Evolutionary conservation across 2,797 vertebrate species (phyloP).

Genomic region (Urocyon cinereoargenteus): DNA sequence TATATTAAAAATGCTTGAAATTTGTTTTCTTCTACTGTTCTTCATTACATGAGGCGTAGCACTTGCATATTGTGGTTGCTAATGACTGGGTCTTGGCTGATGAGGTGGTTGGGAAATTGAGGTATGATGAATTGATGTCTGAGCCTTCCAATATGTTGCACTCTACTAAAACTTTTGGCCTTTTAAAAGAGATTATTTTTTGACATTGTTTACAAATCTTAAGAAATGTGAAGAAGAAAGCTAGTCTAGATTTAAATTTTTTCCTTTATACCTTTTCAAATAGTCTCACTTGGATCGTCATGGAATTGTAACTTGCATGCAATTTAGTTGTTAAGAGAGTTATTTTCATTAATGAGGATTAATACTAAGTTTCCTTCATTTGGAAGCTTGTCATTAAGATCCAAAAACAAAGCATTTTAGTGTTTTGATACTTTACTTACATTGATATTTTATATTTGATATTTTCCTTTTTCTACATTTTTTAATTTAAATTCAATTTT

Average conservation of each 20-base stretch:
- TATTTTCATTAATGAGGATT: not conserved
- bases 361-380: conserved; percentile 44
- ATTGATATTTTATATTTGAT: conserved; percentile 53
- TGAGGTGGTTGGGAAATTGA: not conserved
- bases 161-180: not conserved
- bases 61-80: not conserved
- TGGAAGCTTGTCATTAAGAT: conserved; percentile 30
- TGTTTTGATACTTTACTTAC: conserved; percentile 64
- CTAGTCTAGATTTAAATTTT: not conserved
- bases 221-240: conserved; percentile 1
- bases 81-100: not conserved
- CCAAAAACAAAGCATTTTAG: conserved; percentile 53
- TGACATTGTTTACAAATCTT: conserved; percentile 1
- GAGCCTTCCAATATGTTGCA: not conserved
- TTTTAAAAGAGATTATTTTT: not conserved
- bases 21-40: not conserved
- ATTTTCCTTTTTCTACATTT: conserved; percentile 35
- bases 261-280: not conserved
- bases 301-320: not conserved
- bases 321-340: conserved; percentile 65
- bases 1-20: not conserved
- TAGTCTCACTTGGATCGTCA: not conserved
- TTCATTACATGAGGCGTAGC: not conserved
- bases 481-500: no score
- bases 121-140: not conserved